Conservation (phyloP, 2,888 invertebrate genomes). For the Morpho helenor region DNA sequence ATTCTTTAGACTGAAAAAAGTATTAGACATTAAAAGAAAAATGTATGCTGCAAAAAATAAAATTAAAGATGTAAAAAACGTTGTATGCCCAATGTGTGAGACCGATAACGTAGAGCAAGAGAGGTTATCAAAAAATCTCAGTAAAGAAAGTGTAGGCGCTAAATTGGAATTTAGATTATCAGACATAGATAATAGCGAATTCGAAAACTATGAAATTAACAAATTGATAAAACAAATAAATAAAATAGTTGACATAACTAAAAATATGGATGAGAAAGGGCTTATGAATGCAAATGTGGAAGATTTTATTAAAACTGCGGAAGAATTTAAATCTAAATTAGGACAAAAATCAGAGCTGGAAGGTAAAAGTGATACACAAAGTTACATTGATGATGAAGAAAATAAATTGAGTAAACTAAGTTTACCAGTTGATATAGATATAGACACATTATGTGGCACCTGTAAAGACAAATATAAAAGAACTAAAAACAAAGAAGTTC, state of each 20-base stretch:
- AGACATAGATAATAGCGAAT: constrained; percentile 14
- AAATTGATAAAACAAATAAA: constrained; percentile 32
- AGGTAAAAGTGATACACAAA: neutral
- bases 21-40: constrained; percentile 33
- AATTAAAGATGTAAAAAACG: constrained; percentile 9
- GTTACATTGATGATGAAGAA: neutral
- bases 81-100: constrained; percentile 11
- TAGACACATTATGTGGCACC: constrained; percentile 25
- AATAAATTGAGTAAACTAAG: constrained; percentile 6
- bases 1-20: constrained; percentile 40
- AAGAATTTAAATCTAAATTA: constrained; percentile 31
- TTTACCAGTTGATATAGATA: constrained; percentile 14
- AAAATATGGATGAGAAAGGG: constrained; percentile 31
- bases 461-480: constrained; percentile 27
- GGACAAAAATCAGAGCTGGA: constrained; percentile 13
- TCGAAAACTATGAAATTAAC: constrained; percentile 28
- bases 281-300: constrained; percentile 28
- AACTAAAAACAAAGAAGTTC: constrained; percentile 12
- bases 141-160: constrained; percentile 13
- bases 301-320: constrained; percentile 34
- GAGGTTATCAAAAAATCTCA: no score
- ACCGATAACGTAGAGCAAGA: constrained; percentile 8
- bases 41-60: constrained; percentile 22
- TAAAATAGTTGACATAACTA: constrained; percentile 34
- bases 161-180: constrained; percentile 2